These are phyloP conservation scores for Leiothrix lutea DNA, from an alignment of 2,113 vertebrate genomes.

Conservation along the genomic window DNA sequence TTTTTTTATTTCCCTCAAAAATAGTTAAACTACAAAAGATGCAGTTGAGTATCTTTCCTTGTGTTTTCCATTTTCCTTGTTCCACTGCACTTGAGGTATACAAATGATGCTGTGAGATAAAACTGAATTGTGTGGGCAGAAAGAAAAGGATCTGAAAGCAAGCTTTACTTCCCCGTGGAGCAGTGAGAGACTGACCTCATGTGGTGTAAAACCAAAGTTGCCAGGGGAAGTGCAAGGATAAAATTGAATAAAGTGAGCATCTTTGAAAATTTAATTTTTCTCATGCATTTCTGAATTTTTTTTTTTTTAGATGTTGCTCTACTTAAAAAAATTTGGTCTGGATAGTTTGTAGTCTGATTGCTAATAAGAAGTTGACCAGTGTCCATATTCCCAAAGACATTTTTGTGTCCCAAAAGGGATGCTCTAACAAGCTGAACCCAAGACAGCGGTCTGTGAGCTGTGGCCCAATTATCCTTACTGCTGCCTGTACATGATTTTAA, in stretches of 20 bases:
- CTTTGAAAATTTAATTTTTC: not conserved
- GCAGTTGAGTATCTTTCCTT: not conserved
- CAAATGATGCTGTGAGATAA: not conserved
- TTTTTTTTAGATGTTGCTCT: not conserved
- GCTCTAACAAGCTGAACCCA: constrained; percentile 21
- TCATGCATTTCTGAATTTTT: not conserved
- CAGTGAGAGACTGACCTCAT: constrained; percentile 60
- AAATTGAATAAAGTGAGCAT: not conserved
- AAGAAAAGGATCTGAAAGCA: not conserved
- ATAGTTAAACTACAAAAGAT: not conserved
- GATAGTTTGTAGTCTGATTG: not conserved
- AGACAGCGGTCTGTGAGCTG: not conserved
- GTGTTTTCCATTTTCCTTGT: not conserved
- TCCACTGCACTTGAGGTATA: not conserved
- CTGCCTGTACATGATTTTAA: constrained; percentile 20
- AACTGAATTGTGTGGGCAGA: not conserved
- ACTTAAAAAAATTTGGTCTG: not conserved
- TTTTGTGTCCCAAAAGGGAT: not conserved
- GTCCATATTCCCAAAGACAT: not conserved
- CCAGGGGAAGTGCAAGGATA: not conserved
- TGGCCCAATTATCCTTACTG: constrained; percentile 2
- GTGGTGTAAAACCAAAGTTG: constrained; percentile 34
- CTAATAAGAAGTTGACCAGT: not conserved
- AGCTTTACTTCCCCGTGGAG: not conserved
- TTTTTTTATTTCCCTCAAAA: not conserved